phyloP scores from a whole-genome alignment of 2,888 invertebrate genomes.

The Andrena flavipes region DNA sequence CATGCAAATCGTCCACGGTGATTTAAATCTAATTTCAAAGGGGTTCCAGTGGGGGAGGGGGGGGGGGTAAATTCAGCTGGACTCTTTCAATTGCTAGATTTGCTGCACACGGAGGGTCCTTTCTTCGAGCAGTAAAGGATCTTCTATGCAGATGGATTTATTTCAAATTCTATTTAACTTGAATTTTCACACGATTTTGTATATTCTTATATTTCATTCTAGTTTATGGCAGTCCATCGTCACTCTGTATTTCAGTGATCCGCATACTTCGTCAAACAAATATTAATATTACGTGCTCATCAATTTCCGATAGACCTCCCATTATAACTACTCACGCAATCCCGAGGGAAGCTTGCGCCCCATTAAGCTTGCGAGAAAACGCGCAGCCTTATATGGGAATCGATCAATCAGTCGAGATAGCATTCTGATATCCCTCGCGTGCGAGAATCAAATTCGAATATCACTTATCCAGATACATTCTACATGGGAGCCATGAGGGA shows the following conservation, averaged over 20 bases:
- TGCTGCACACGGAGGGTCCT: neutral
- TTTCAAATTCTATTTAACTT: neutral
- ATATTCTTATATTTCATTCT: neutral
- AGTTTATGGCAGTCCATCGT: neutral
- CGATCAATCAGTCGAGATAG: slow-evolving; percentile 62
- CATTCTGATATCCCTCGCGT: slow-evolving; percentile 10
- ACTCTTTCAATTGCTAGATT: slow-evolving; percentile 9
- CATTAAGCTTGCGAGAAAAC: slow-evolving; percentile 42
- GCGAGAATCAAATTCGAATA: slow-evolving; percentile 25
- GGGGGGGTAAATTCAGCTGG: neutral
- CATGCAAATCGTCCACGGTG: slow-evolving; percentile 33
- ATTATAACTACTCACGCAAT: neutral
- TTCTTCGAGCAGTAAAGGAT: neutral
- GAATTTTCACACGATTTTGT: neutral
- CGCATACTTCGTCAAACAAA: neutral
- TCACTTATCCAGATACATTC: neutral
- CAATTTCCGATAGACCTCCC: slow-evolving; percentile 12
- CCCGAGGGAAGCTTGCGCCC: slow-evolving; percentile 16
- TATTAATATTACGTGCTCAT: neutral
- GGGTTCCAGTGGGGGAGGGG: neutral
- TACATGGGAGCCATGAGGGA: neutral
- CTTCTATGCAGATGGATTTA: neutral
- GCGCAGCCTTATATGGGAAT: slow-evolving; percentile 24
- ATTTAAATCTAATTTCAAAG: slow-evolving; percentile 50
- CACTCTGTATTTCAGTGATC: neutral